These are phyloP conservation scores for Drosophila sechellia DNA, from an alignment of 1,140 invertebrate genomes.

Conservation along the genomic window DNA sequence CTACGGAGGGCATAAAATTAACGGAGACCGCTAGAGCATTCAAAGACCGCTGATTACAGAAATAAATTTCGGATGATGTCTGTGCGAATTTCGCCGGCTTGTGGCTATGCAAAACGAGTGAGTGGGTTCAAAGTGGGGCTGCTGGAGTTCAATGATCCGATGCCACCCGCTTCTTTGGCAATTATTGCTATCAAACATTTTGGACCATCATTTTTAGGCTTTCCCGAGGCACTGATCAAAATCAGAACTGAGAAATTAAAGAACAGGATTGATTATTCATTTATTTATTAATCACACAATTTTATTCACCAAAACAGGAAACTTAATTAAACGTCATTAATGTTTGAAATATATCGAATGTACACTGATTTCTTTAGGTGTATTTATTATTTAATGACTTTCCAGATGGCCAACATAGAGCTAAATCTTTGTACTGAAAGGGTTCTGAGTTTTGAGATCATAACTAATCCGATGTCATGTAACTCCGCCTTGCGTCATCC, in stretches of 20 bases:
- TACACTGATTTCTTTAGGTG: slow-evolving; percentile 7
- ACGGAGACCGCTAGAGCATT: slow-evolving; percentile 21
- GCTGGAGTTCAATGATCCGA: slow-evolving; percentile 71
- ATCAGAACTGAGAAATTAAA: neutral
- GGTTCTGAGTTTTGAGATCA: slow-evolving; percentile 12
- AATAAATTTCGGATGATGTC: slow-evolving; percentile 50
- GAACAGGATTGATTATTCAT: too few relatives aligned
- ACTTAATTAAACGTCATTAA: neutral
- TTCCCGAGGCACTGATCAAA: slow-evolving; percentile 40
- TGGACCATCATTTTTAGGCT: slow-evolving; percentile 16
- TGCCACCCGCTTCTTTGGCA: slow-evolving; percentile 34
- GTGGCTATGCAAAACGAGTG: slow-evolving; percentile 65
- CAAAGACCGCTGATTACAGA: slow-evolving; percentile 64
- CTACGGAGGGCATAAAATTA: slow-evolving; percentile 57
- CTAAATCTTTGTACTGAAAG: neutral
- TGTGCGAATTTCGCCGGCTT: slow-evolving; percentile 60
- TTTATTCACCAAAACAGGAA: neutral
- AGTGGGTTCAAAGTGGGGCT: slow-evolving; percentile 39
- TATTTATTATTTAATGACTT: neutral
- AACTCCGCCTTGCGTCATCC: slow-evolving; percentile 66
- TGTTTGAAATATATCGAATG: neutral
- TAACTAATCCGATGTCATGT: slow-evolving; percentile 26
- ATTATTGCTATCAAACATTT: slow-evolving; percentile 23
- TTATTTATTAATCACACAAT: too few relatives aligned
- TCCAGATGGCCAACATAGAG: slow-evolving; percentile 13